These are phyloP conservation scores for Phataginus tricuspis DNA, from an alignment of 2,797 vertebrate genomes.

Conservation along the genomic window DNA sequence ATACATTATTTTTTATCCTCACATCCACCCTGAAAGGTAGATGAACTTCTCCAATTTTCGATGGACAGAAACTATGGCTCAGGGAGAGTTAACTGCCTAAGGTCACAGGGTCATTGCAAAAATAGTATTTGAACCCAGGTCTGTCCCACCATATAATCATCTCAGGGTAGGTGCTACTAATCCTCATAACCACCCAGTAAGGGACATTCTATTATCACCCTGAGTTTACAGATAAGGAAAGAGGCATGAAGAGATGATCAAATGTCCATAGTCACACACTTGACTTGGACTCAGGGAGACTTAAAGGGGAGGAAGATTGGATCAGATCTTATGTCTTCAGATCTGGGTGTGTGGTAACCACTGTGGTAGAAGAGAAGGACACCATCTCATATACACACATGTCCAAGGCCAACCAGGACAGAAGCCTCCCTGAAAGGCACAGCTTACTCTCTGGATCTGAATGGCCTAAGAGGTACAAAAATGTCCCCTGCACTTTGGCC, in stretches of 20 bases:
- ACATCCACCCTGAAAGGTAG: background rate
- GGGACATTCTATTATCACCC: background rate
- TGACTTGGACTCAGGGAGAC: background rate
- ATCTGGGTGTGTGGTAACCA: background rate
- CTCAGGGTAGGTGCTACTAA: background rate
- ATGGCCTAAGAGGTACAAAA: background rate
- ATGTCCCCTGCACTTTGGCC: background rate
- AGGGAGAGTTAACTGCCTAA: background rate
- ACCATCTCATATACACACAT: background rate
- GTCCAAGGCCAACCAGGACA: background rate
- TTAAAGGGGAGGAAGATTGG: background rate
- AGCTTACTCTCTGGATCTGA: background rate
- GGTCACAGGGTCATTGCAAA: background rate
- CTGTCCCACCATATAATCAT: background rate
- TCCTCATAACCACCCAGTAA: background rate
- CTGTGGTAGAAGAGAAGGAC: background rate
- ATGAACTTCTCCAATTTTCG: background rate
- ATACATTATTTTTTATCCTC: slow-evolving; percentile 9
- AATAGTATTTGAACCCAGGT: background rate
- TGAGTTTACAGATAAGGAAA: background rate
- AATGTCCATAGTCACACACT: background rate
- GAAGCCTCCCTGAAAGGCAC: background rate
- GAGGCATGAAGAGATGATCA: background rate
- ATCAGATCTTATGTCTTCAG: background rate
- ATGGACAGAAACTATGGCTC: slow-evolving; percentile 2